These are phyloP conservation scores for Brachirus orientalis DNA, from an alignment of 2,113 vertebrate genomes.

Conservation along the genomic window DNA sequence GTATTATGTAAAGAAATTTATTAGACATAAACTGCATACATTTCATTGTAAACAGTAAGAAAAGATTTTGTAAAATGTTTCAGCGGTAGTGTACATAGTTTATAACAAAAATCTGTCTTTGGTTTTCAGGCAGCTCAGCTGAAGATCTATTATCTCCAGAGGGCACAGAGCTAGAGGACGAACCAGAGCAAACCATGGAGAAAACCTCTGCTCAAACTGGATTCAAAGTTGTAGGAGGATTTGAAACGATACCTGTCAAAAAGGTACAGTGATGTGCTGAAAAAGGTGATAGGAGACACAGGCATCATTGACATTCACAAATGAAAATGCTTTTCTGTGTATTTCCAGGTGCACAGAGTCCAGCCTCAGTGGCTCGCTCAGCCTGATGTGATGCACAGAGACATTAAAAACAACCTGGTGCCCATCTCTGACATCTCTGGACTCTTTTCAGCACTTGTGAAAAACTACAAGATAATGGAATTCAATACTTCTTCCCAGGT, in stretches of 20 bases:
- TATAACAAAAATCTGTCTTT: too few species aligned
- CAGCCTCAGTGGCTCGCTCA: constrained; percentile 91
- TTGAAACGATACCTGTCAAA: constrained; percentile 69
- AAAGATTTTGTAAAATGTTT: too few species aligned
- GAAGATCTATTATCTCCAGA: constrained; percentile 3
- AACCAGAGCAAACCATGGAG: constrained; percentile 17
- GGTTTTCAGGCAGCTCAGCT: constrained; percentile 9
- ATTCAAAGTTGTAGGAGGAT: constrained; percentile 83
- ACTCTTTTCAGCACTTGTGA: constrained; percentile 83
- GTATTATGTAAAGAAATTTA: too few species aligned
- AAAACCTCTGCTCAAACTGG: constrained; percentile 43
- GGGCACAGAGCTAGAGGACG: background rate
- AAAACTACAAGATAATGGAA: constrained; percentile 84
- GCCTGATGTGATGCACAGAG: constrained; percentile 84
- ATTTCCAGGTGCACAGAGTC: constrained; percentile 86
- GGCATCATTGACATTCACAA: background rate
- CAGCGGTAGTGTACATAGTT: too few species aligned
- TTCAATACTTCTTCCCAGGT: constrained; percentile 93
- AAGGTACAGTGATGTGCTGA: constrained; percentile 74
- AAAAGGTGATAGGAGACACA: too few species aligned
- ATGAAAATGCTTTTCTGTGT: background rate
- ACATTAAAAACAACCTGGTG: constrained; percentile 85
- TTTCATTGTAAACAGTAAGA: too few species aligned
- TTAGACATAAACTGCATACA: too few species aligned
- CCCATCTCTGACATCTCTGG: constrained; percentile 78